Evolutionary conservation across 1,140 invertebrate species (phyloP), one percentile per base, ranked within the genome.

Genomic region (Bombus huntii): DNA sequence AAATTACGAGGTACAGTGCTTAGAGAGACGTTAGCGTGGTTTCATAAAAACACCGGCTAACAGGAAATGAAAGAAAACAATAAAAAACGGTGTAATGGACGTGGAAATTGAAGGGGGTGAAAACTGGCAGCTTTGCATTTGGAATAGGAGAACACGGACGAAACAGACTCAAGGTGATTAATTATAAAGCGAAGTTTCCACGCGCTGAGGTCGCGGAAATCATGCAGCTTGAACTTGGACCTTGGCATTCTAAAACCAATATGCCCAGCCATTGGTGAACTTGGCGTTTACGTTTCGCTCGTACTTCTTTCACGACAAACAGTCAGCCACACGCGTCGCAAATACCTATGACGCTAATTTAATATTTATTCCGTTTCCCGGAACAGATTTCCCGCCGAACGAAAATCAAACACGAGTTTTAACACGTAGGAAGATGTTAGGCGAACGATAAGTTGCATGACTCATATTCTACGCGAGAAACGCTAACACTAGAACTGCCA

Each of bases 151-250:
- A 39, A 28, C 44, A n/a, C 28, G 62, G 37, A 59, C 39, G 28
- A 72, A 81, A 74, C 59, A n/a, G 71, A 75, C 34, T 44, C 47
- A 31, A 34, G 77, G 37, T 68, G 83, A 85, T 85, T 85, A 85
- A 81, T 85, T 81, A 57, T 81, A 81, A 75, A 68, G 83, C 57
- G 34, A 47, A 47, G 59, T 81, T 74, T 81, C 37, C 65, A 8
- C 22, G 22, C 59, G 70, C 44, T 59, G 68, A 73, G 77, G 71
- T 68, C 62, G 59, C 28, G 57, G 37, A 68, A 85, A 85, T 81
- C 78, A 74, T 37, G 59, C 78, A 18, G 70, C 57, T 74, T 74
- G 83, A 81, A 73, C 71, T 81, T 37, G 44, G 78, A 81, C 78
- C 84, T 85, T 85, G 84, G 34, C 77, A 81, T 85, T 81, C 71